Base-by-base conservation (phyloP, 2,113 vertebrate species). In the Barbus barbus region DNA sequence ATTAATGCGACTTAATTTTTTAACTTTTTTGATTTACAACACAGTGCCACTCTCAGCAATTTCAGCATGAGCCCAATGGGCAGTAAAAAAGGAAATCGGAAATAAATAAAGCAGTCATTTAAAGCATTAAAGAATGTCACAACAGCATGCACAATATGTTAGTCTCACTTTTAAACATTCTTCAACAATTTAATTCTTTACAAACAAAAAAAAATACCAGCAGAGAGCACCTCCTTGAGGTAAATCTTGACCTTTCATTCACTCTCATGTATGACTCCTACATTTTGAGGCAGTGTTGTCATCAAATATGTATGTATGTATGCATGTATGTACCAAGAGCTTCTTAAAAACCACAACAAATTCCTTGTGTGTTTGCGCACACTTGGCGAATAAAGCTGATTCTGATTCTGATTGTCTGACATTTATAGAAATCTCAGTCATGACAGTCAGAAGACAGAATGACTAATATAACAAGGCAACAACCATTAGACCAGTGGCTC, bases 1-100 rank as follows among this genome's bases (percentile, higher is more conserved):
- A 6, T 63, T 72, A 36, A 81, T 83, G 73, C n/a, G n/a, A n/a
- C n/a, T n/a, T n/a, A n/a, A n/a, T n/a, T n/a, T n/a, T n/a, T n/a
- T n/a, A n/a, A n/a, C n/a, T n/a, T n/a, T n/a, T 85, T 46, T 74
- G 60, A 74, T 83, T 65, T 78, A 75, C 33, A 85, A 81, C 86
- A 69, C 67, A 48, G 75, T 69, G n/a, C 41, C 81, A 16, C 26
- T 69, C 65, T 69, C 20, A n/a, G 20, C 9, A 69, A 22, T 33
- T 38, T 69, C 33, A n/a, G 20, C 20, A 11, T 69, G 33, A 69
- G 31, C 31, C 31, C 65, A 69, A 5, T 36, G 33, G 4, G 18
- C 18, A 69, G 65, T 36, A 22, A 74, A 74, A 51, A 26, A 51
- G 9, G 8, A 51, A 8, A 28, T 75, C 26, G 16, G 48, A 75